These are phyloP conservation scores for Patiria pectinifera DNA, from an alignment of 53 echinoderm and acorn worm genomes.

Conservation along the genomic window DNA sequence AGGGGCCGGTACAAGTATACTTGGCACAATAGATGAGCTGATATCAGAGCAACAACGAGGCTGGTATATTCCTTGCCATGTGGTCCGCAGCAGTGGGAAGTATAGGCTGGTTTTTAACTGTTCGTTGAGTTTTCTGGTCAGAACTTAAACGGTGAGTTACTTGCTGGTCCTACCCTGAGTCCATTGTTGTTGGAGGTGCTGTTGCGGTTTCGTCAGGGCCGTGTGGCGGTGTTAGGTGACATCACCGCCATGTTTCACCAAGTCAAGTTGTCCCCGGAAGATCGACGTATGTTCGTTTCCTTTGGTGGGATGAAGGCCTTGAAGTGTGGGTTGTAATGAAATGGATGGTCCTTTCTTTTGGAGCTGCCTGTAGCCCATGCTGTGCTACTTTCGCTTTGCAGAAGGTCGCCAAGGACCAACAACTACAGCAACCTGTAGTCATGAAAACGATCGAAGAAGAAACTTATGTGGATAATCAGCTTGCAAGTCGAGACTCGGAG, in stretches of 20 bases:
- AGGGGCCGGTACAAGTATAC: background rate
- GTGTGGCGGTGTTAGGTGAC: constrained; percentile 10
- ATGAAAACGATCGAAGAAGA: background rate
- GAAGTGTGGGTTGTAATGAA: constrained; percentile 24
- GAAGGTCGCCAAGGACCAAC: background rate
- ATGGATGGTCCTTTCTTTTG: constrained; percentile 39
- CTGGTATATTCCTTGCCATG: constrained; percentile 23
- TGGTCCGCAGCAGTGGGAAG: constrained; percentile 38
- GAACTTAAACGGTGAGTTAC: constrained; percentile 24
- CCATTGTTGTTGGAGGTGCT: constrained; percentile 22
- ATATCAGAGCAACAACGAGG: constrained; percentile 26
- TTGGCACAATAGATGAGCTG: background rate
- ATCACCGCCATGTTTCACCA: constrained; percentile 43
- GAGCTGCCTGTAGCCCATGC: constrained; percentile 53
- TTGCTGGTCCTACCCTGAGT: constrained; percentile 23
- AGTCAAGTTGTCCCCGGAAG: background rate
- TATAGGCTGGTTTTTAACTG: constrained; percentile 37
- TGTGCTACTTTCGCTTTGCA: constrained; percentile 45
- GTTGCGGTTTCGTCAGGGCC: constrained; percentile 37
- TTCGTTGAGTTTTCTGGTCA: constrained; percentile 19
- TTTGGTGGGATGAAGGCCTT: constrained; percentile 37
- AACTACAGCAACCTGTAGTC: background rate
- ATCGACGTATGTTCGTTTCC: background rate
- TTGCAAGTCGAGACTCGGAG: background rate
- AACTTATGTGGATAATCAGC: constrained; percentile 11